Evolutionary conservation across 1,140 invertebrate species (phyloP), one percentile per base, ranked within the genome.

Genomic region (Drosophila nigrodunni): DNA sequence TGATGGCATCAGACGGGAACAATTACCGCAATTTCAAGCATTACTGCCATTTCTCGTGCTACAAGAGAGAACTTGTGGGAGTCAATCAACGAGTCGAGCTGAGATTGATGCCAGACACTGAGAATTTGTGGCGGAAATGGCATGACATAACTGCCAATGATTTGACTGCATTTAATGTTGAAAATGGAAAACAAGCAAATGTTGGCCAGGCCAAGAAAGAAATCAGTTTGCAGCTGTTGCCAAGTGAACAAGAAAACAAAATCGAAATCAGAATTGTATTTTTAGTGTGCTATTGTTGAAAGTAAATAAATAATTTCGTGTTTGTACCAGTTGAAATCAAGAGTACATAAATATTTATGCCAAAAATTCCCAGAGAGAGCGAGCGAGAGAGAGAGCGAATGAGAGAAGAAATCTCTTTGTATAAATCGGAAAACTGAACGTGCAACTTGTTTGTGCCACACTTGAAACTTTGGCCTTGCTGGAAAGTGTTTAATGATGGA

Each of bases 1-100:
- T 60, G 73, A 73, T 78, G 65, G 11, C 77, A 70, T 82, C 64
- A 73, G 82, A 50, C 59, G 70, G 64, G 61, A 74, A 74, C 83
- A 87, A 87, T 87, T 88, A 81, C 78, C 67, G 55, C 52, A 78
- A 80, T 86, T 85, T 49, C 67, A 35, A 52, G 39, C 34, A 60
- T 60, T 68, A 44, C 66, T 46, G 39, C 21, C 62, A 58, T 39
- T 30, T 41, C 18, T 34, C 46, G 49, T 11, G 30, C 18, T 25
- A 15, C 37, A 47, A 35, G 18, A 67, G 49, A 66, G 49, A 66
- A 74, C 68, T 82, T 88, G 83, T 72, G 80, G 76, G 77, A 82
- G 79, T 85, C 81, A 87, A 86, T 87, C 82, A 85, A 55, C 65
- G 13, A 65, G 13, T 4, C 21, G 25, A 58, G 9, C 15, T 41